Evolutionary conservation across 2,113 vertebrate genomes (phyloP).

Genomic region (Litocranius walleri): DNA sequence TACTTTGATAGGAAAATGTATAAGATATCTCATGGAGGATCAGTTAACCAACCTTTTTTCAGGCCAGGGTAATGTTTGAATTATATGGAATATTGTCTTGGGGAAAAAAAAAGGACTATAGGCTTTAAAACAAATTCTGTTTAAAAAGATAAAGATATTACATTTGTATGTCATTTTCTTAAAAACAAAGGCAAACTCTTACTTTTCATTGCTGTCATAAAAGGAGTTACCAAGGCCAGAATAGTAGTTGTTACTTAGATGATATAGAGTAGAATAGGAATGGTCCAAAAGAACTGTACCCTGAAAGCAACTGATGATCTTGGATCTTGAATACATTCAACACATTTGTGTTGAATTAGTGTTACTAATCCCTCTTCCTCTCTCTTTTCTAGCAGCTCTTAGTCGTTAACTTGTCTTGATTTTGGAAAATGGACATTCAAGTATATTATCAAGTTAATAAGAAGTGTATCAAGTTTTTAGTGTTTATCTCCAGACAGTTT

Average conservation of each 20-base stretch:
- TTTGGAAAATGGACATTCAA: neutral
- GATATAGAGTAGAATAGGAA: neutral
- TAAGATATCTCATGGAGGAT: neutral
- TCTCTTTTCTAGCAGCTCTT: neutral
- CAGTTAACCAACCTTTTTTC: neutral
- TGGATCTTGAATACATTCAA: neutral
- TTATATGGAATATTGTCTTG: neutral
- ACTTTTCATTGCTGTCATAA: constrained; percentile 32
- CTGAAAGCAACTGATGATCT: neutral
- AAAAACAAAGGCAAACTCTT: neutral
- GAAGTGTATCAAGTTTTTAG: neutral
- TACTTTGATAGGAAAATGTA: neutral
- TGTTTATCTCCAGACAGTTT: neutral
- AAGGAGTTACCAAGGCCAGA: neutral
- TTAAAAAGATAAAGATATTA: neutral
- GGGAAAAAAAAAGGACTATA: neutral
- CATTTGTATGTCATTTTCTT: constrained; percentile 6
- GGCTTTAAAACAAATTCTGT: neutral
- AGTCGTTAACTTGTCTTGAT: neutral
- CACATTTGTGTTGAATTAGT: neutral
- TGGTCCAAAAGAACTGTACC: neutral
- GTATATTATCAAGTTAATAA: neutral
- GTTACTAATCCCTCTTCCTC: neutral
- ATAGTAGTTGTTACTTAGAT: neutral
- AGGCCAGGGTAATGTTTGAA: neutral